These are phyloP conservation scores for Sarcophaga peregrina DNA, from an alignment of 1,140 invertebrate genomes.

Conservation along the genomic window DNA sequence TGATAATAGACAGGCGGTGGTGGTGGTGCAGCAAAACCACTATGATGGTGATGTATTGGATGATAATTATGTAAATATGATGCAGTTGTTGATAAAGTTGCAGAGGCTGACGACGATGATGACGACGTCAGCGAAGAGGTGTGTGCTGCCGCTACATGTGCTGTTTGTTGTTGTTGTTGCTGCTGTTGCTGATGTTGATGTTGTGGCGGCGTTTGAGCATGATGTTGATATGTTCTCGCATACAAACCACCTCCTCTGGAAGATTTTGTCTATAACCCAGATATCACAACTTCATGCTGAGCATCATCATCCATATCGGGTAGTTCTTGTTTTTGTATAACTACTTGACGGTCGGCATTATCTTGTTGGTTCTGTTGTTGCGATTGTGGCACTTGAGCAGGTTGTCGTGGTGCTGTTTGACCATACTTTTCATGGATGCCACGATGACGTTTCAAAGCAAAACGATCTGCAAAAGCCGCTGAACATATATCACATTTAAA, in stretches of 20 bases:
- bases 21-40: background rate
- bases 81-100: background rate
- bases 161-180: constrained; percentile 27
- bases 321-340: constrained; percentile 64
- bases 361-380: constrained; percentile 43
- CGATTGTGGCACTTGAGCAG: constrained; percentile 44
- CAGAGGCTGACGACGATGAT: constrained; percentile 18
- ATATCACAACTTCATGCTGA: constrained; percentile 64
- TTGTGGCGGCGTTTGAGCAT: background rate
- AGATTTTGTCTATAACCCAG: constrained; percentile 63
- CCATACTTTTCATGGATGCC: constrained; percentile 84
- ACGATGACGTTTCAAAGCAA: constrained; percentile 80
- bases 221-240: constrained; percentile 33
- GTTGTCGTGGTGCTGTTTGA: constrained; percentile 62
- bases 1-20: constrained; percentile 21
- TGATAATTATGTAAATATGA: constrained; percentile 31
- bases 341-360: constrained; percentile 53
- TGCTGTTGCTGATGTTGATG: constrained; percentile 34
- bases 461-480: constrained; percentile 86
- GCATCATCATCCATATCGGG: constrained; percentile 65
- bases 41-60: background rate
- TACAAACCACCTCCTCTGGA: constrained; percentile 39
- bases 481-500: constrained; percentile 87
- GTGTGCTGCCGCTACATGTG: background rate
- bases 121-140: background rate